A percentile compares a stretch with the other conserved stretches of the same genome.
Conservation (phyloP, 2,888 invertebrate species). For the Falcaria lacertinaria region DNA sequence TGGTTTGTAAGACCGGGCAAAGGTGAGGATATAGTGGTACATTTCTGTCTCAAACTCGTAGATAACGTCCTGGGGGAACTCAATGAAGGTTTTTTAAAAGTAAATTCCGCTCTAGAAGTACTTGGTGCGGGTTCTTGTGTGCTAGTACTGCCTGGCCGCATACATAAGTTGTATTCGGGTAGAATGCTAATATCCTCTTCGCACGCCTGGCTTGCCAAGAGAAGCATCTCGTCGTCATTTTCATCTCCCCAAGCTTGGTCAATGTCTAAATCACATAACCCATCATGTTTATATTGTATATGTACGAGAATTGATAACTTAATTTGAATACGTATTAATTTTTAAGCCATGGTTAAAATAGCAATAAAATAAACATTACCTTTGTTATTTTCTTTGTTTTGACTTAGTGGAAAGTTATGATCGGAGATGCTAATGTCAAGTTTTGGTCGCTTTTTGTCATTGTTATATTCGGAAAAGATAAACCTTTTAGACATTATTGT, state of each 20-base stretch:
- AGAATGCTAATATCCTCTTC: conserved; percentile 47
- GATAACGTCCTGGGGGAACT: conserved; percentile 35
- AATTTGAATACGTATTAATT: too few relatives aligned
- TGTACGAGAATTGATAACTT: too few relatives aligned
- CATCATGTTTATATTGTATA: too few relatives aligned
- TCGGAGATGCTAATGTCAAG: conserved; percentile 63
- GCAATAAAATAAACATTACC: neutral
- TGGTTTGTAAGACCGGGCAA: conserved; percentile 57
- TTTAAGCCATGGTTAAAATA: neutral
- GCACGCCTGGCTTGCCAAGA: conserved; percentile 70
- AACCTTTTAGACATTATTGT: conserved; percentile 62
- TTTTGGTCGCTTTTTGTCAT: conserved; percentile 62
- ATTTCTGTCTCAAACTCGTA: conserved; percentile 56
- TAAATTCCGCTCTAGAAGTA: conserved; percentile 46
- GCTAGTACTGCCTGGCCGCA: conserved; percentile 61
- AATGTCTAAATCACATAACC: conserved; percentile 18
- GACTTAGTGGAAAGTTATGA: conserved; percentile 70
- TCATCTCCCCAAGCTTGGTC: conserved; percentile 64
- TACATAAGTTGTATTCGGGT: conserved; percentile 59
- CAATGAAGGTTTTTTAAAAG: conserved; percentile 55
- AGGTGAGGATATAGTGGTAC: conserved; percentile 59
- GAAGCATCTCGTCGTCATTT: conserved; percentile 67
- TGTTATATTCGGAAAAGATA: conserved; percentile 48
- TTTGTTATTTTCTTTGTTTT: conserved; percentile 52
- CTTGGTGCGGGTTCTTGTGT: conserved; percentile 54